Evolutionary conservation across 2,113 vertebrate species (phyloP).

Genomic region (Sinocyclocheilus maitianheensis): DNA sequence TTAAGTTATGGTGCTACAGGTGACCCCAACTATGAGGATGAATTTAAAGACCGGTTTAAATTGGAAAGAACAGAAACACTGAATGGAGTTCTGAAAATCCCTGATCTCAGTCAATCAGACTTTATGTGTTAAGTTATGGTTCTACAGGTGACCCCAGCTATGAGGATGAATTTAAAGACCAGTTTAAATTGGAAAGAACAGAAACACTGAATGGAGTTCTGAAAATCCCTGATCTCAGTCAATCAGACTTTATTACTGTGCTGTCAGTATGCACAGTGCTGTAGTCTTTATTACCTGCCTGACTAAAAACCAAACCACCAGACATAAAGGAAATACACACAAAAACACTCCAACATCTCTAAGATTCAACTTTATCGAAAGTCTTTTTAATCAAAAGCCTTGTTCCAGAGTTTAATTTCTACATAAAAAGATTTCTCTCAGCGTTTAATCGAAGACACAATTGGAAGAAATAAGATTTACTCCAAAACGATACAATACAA

Average conservation of each 20-base stretch:
- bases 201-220: conserved; percentile 42
- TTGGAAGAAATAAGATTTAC: too few relatives aligned
- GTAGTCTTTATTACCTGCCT: too few relatives aligned
- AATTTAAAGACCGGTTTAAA: conserved; percentile 28
- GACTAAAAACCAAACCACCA: conserved; percentile 32
- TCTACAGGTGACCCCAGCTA: too few relatives aligned
- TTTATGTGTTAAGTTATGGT: too few relatives aligned
- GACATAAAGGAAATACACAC: conserved; percentile 1
- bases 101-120: too few relatives aligned
- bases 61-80: conserved; percentile 4
- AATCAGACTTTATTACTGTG: too few relatives aligned
- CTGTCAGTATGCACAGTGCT: too few relatives aligned
- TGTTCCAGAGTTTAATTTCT: neutral
- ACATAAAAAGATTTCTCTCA: neutral
- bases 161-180: too few relatives aligned
- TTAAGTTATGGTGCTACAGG: conserved; percentile 39
- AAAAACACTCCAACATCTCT: neutral
- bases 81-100: conserved; percentile 48
- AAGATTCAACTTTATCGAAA: neutral
- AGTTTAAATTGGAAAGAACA: conserved; percentile 49
- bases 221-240: neutral
- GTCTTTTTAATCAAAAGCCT: too few relatives aligned
- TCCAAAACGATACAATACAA: too few relatives aligned
- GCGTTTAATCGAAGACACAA: neutral
- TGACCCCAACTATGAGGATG: too few relatives aligned